Base-by-base conservation (phyloP, 2,797 vertebrate species). In the Trematomus bernacchii region DNA sequence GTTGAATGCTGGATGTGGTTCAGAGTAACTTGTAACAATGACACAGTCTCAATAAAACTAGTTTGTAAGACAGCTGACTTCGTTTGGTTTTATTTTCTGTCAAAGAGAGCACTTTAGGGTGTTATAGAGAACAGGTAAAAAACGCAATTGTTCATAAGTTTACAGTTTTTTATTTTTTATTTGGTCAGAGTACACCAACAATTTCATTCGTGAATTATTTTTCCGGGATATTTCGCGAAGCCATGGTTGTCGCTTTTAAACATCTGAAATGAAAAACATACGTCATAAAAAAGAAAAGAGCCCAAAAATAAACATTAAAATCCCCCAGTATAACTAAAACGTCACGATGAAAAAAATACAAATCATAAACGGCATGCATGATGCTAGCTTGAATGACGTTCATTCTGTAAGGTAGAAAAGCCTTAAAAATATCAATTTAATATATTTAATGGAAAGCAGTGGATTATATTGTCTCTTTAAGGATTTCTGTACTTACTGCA, bases 401-500 rank as follows among this genome's bases (percentile, higher is more conserved):
- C 6, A 46, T 59, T 27, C 27, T 64, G 8, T 50, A 1, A 13
- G 43, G 7, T 6, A 21, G 11, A 54, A 50, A 47, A 23, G 6
- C 3, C 18, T 43, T 60, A 51, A 66, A 37, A 27, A 1, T 27
- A 3, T 33, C 0, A 21, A 21, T 21, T 37, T 0, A 13, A 50
- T 23, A 33, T 2, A 37, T 43, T 46, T 30, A 1, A 40, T 16
- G 8, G n/a, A 6, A 21, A 0, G 54, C 7, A 11, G 16, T 42
- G 21, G 14, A 18, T 67, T 12, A 19, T 21, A 1, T 2, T 62
- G 1, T 30, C 15, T 48, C 3, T 13, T 30, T 59, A 37, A 30
- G 12, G 6, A 30, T 33, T 44, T 27, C 19, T 57, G 6, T 55
- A 80, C 70, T 77, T n/a, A 77, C 73, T 54, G 63, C 71, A 78